phyloP scores from a whole-genome alignment of 2,797 vertebrate species.

The Anabacerthia variegaticeps region DNA sequence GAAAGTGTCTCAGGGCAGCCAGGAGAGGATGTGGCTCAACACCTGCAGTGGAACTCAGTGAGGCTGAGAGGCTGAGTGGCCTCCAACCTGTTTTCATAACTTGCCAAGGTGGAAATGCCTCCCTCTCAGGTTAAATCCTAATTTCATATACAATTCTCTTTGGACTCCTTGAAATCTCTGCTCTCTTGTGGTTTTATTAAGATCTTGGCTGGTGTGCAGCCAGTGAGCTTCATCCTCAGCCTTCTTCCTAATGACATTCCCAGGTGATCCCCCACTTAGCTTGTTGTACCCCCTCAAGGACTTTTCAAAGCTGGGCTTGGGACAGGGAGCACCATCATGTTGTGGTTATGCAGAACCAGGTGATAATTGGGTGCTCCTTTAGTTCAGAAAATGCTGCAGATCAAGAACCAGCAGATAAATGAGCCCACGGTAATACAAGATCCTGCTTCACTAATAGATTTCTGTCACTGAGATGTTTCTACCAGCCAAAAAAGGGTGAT shows the following conservation, averaged over 20 bases:
- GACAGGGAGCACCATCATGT: background rate
- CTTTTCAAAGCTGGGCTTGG: background rate
- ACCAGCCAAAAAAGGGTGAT: background rate
- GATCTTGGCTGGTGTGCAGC: background rate
- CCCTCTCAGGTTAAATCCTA: background rate
- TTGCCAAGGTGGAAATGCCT: background rate
- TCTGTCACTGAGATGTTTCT: background rate
- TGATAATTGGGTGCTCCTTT: accelerated
- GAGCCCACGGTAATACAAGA: background rate
- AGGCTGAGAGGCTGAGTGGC: background rate
- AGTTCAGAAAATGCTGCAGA: background rate
- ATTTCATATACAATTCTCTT: background rate
- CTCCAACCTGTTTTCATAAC: background rate
- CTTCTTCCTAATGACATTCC: background rate
- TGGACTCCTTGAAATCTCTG: background rate
- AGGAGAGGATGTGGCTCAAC: background rate
- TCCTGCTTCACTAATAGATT: background rate
- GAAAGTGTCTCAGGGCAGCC: background rate
- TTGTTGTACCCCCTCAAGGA: background rate
- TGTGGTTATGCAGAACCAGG: background rate
- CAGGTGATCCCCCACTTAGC: background rate
- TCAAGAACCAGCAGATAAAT: background rate
- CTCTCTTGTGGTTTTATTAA: background rate
- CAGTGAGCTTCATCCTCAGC: background rate
- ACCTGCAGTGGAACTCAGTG: background rate